Conservation (phyloP, 2,797 vertebrate genomes). For the Arnoldichthys spilopterus region DNA sequence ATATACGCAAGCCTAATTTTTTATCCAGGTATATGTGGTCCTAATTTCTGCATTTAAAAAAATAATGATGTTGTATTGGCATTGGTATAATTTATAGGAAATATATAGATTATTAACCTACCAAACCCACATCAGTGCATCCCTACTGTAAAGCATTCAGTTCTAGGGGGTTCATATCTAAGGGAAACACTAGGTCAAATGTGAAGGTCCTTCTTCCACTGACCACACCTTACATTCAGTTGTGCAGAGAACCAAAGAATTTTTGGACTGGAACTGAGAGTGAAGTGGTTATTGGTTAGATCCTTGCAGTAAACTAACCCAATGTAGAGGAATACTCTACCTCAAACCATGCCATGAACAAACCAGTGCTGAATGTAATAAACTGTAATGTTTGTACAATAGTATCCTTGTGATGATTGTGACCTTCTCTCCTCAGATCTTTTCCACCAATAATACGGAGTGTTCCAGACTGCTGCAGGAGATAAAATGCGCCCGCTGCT, state of each 20-base stretch:
- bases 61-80: no score
- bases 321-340: not conserved
- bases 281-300: not conserved
- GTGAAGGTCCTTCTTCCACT: no score
- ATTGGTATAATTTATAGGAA: no score
- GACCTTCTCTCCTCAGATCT: slow-evolving; percentile 82
- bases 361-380: not conserved
- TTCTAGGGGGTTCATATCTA: no score
- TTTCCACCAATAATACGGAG: slow-evolving; percentile 97
- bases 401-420: not conserved
- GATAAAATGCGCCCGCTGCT: slow-evolving; percentile 96
- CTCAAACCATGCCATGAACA: not conserved
- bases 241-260: not conserved
- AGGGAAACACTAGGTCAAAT: no score
- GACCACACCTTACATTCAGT: not conserved
- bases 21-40: no score
- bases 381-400: not conserved
- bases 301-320: not conserved
- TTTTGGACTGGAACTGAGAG: not conserved
- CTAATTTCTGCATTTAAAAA: no score
- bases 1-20: no score
- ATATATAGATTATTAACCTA: no score
- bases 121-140: no score
- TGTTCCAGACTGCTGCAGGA: slow-evolving; percentile 96
- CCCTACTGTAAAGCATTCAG: no score